These are phyloP conservation scores for Gopherus evgoodei DNA, from an alignment of 2,113 vertebrate genomes.

Conservation along the genomic window DNA sequence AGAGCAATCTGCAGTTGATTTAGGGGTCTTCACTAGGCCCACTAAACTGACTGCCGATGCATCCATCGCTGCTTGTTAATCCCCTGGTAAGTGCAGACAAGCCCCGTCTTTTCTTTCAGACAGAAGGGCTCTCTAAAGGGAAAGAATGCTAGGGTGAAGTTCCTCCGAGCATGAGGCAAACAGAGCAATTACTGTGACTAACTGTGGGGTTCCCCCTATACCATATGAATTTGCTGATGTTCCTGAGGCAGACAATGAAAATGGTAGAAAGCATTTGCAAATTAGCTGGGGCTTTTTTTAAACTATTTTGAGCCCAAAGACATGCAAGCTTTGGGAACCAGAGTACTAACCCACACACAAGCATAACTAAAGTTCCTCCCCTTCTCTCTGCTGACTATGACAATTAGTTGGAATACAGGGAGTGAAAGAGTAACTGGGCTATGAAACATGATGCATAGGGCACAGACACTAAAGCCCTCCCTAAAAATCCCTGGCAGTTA, in stretches of 20 bases:
- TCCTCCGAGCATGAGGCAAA: not conserved
- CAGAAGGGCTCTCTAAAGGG: not conserved
- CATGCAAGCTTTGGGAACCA: not conserved
- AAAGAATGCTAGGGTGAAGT: not conserved
- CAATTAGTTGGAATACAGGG: not conserved
- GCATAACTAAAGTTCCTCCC: not conserved
- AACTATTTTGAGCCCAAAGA: not conserved
- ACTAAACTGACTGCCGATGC: no score
- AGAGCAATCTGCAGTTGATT: no score
- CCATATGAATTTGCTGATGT: not conserved
- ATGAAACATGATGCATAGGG: not conserved
- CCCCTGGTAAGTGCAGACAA: no score
- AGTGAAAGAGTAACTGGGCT: accelerated
- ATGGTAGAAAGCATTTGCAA: not conserved
- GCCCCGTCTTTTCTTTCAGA: not conserved
- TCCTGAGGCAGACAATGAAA: not conserved
- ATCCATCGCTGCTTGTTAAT: no score
- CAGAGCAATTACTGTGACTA: not conserved
- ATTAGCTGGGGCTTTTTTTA: not conserved
- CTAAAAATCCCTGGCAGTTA: not conserved
- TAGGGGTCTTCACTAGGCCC: no score
- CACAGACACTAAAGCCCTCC: not conserved
- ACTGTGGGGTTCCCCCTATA: not conserved
- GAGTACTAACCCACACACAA: not conserved
- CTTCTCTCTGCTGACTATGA: not conserved